A percentile compares a stretch with the other conserved stretches of the same genome.
These are phyloP conservation scores for Agrotis clavis DNA, from an alignment of 2,888 invertebrate genomes.

Conservation along the genomic window DNA sequence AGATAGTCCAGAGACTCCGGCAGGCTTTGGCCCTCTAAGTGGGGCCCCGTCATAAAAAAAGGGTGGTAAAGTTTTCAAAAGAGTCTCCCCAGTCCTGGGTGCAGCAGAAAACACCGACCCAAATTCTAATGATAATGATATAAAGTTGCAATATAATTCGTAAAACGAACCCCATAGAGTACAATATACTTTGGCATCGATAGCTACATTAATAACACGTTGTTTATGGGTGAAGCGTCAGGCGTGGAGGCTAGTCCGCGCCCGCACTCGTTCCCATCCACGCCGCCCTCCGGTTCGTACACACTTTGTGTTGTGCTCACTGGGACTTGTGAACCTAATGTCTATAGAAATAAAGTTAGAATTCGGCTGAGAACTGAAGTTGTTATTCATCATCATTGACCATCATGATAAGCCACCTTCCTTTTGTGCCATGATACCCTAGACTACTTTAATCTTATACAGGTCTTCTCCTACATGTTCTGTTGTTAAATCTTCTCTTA, in stretches of 20 bases:
- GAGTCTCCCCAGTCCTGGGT: too few relatives aligned
- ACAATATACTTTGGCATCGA: slow-evolving; percentile 7
- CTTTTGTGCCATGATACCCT: too few relatives aligned
- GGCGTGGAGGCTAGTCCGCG: slow-evolving; percentile 78
- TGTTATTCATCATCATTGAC: background rate
- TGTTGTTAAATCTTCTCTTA: too few relatives aligned
- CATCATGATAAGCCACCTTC: too few relatives aligned
- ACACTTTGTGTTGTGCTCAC: slow-evolving; percentile 44
- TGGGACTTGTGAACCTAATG: slow-evolving; percentile 55
- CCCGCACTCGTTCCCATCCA: slow-evolving; percentile 90
- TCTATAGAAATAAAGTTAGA: background rate
- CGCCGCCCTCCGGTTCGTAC: slow-evolving; percentile 92
- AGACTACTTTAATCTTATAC: too few relatives aligned
- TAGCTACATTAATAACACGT: slow-evolving; percentile 42
- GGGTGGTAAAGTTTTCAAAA: too few relatives aligned
- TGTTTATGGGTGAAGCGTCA: slow-evolving; percentile 68
- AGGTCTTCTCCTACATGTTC: too few relatives aligned
- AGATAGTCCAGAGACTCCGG: too few relatives aligned
- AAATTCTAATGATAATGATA: too few relatives aligned
- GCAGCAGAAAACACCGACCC: too few relatives aligned
- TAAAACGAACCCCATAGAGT: slow-evolving; percentile 10
- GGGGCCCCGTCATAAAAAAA: too few relatives aligned
- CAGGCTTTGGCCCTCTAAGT: too few relatives aligned
- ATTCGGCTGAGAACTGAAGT: slow-evolving; percentile 2
- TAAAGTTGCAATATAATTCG: slow-evolving; percentile 27